Evolutionary conservation across 2,113 vertebrate species (phyloP).

Genomic region (Trichomycterus rosablanca): DNA sequence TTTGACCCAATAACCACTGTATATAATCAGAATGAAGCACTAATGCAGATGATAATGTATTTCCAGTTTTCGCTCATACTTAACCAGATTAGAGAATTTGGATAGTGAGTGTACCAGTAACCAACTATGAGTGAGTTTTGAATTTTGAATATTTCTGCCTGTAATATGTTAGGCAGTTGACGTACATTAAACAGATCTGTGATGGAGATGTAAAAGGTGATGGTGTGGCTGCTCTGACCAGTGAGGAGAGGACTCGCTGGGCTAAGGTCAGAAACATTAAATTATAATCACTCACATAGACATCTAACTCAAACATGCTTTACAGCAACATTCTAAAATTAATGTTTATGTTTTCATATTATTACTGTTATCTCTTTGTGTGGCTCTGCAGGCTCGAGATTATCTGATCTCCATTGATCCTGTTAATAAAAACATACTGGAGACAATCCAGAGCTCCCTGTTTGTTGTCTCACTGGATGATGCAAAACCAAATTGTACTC

Average conservation of each 20-base stretch:
- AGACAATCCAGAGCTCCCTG: constrained; percentile 86
- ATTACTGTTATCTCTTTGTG: background rate
- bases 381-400: constrained; percentile 72
- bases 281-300: too few relatives aligned
- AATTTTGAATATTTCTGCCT: too few relatives aligned
- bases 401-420: constrained; percentile 84
- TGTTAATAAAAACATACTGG: constrained; percentile 77
- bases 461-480: constrained; percentile 81
- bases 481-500: constrained; percentile 70
- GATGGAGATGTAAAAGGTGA: constrained; percentile 74
- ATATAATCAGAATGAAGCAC: too few relatives aligned
- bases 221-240: constrained; percentile 79
- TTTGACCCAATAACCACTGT: too few relatives aligned
- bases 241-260: constrained; percentile 84
- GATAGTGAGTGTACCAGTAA: too few relatives aligned
- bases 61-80: too few relatives aligned
- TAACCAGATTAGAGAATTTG: too few relatives aligned
- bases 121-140: too few relatives aligned
- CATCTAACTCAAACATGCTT: background rate
- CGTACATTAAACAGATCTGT: constrained; percentile 73
- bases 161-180: constrained; percentile 75
- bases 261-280: constrained; percentile 72
- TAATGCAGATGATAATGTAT: too few relatives aligned
- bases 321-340: too few relatives aligned
- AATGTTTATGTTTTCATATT: too few relatives aligned